Evolutionary conservation across 2,113 vertebrate species (phyloP).

Genomic region (Spheniscus mendiculus): DNA sequence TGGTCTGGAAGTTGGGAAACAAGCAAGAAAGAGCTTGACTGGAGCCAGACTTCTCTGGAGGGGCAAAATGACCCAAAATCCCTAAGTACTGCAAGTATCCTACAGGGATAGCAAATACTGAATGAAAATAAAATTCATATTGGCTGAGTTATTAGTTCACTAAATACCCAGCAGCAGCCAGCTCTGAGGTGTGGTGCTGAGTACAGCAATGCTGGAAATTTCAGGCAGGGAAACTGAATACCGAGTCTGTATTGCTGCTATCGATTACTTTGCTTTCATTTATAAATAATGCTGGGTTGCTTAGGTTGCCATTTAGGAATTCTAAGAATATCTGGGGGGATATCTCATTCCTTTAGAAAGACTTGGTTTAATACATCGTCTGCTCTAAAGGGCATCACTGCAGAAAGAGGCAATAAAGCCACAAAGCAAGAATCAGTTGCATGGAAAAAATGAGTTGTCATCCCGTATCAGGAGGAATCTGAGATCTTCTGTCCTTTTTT

Average conservation of each 20-base stretch:
- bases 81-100: background rate
- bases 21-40: background rate
- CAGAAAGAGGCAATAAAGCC: background rate
- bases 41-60: background rate
- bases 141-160: background rate
- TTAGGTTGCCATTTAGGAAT: background rate
- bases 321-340: background rate
- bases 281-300: conserved; percentile 37
- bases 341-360: conserved; percentile 8
- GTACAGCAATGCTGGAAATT: background rate
- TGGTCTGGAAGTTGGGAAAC: background rate
- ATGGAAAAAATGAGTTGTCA: background rate
- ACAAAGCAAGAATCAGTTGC: background rate
- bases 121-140: background rate
- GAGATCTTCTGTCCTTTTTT: background rate
- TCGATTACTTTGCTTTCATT: conserved; percentile 41
- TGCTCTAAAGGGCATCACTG: background rate
- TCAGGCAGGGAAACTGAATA: background rate
- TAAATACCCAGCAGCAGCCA: background rate
- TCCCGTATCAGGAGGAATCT: background rate
- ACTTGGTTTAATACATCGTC: background rate
- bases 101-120: background rate
- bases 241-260: background rate
- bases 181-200: background rate
- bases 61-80: background rate